phyloP scores from a whole-genome alignment of 2,888 invertebrate genomes.

The Leptopilina myrica region DNA sequence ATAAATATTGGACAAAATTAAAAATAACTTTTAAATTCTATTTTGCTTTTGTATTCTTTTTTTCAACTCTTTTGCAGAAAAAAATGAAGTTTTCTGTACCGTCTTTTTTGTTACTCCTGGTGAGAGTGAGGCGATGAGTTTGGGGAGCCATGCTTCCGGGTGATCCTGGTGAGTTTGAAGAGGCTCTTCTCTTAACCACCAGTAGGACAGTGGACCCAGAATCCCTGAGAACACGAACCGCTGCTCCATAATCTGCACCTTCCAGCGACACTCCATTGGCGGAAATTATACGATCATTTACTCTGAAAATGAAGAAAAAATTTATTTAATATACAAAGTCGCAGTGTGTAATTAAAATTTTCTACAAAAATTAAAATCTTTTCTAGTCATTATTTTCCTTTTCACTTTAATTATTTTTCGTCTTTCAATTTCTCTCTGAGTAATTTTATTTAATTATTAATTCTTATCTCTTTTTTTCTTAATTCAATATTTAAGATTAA shows the following conservation, averaged over 20 bases:
- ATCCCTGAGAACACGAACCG: slow-evolving; percentile 93
- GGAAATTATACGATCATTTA: slow-evolving; percentile 97
- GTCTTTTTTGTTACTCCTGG: slow-evolving; percentile 96
- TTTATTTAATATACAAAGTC: neutral
- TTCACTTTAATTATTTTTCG: no score
- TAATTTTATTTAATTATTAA: no score
- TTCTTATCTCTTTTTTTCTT: no score
- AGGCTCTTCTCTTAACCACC: slow-evolving; percentile 90
- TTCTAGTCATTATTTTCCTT: no score
- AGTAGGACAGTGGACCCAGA: slow-evolving; percentile 92
- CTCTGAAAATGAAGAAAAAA: slow-evolving; percentile 80
- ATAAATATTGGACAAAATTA: no score
- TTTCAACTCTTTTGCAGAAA: neutral
- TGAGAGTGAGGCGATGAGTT: slow-evolving; percentile 89
- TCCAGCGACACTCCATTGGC: slow-evolving; percentile 97
- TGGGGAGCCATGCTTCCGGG: slow-evolving; percentile 76
- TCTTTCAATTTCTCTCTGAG: no score
- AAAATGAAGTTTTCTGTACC: slow-evolving; percentile 78
- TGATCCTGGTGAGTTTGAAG: slow-evolving; percentile 76
- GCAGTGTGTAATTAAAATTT: no score
- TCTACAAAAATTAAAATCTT: no score
- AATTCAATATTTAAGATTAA: no score
- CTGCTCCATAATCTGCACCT: slow-evolving; percentile 97
- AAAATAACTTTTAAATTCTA: no score
- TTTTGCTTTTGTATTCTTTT: no score